phyloP scores from a whole-genome alignment of 2,888 invertebrate genomes.

The Oligia latruncula region DNA sequence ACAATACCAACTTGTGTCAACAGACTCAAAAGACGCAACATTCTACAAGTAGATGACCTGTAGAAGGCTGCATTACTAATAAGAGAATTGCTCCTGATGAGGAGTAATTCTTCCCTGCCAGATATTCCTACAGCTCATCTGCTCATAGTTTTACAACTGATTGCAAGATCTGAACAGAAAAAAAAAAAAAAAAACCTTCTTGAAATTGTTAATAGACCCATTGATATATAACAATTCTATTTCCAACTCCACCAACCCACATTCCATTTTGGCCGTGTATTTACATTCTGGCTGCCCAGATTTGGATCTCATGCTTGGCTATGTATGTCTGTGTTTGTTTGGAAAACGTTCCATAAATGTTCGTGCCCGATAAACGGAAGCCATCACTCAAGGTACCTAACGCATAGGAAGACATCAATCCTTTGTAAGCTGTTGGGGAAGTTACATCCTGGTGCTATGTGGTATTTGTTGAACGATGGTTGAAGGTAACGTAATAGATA shows the following conservation, averaged over 20 bases:
- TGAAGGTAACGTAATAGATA: constrained; percentile 1
- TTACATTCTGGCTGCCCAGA: not conserved
- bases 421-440: constrained; percentile 15
- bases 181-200: no score
- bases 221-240: not conserved
- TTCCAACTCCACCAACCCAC: not conserved
- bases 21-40: no score
- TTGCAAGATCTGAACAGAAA: no score
- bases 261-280: not conserved
- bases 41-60: no score
- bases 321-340: not conserved
- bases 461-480: constrained; percentile 7
- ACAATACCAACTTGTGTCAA: no score
- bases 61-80: no score
- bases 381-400: constrained; percentile 32
- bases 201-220: not conserved
- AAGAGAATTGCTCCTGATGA: no score
- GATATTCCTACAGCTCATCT: no score
- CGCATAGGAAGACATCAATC: constrained; percentile 56
- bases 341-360: constrained; percentile 18
- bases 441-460: not conserved
- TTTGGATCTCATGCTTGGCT: not conserved
- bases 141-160: no score
- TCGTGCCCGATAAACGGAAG: constrained; percentile 38
- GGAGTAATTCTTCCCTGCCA: no score